Percentiles rank a stretch among this genome's conserved stretches.
Evolutionary conservation across 2,797 vertebrate species (phyloP).

Genomic region (Adelosebastes latens): DNA sequence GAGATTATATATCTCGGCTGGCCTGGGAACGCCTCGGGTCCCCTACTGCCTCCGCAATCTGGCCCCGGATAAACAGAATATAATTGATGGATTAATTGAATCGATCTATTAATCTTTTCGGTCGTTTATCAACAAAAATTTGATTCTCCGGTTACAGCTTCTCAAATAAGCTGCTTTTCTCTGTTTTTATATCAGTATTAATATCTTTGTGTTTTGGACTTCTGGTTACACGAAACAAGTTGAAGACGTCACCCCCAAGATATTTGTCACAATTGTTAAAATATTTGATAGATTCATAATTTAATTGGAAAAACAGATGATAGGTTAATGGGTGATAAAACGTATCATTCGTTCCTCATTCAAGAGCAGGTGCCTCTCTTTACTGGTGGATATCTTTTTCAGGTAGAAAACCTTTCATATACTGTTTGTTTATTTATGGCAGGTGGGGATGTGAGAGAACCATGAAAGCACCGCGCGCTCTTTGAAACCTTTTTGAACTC

Average conservation of each 20-base stretch:
- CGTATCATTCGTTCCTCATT: background rate
- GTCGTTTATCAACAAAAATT: accelerated
- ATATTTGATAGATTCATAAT: background rate
- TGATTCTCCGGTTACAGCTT: background rate
- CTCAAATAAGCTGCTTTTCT: background rate
- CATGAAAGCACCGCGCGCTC: conserved; percentile 45
- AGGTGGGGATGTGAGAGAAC: conserved; percentile 13
- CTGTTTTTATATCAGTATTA: background rate
- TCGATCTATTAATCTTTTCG: background rate
- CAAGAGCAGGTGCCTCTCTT: conserved; percentile 9
- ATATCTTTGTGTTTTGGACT: too few species aligned
- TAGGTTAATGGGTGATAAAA: background rate
- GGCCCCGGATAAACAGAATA: too few species aligned
- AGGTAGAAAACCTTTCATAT: conserved; percentile 19
- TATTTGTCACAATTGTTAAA: background rate
- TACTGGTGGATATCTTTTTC: background rate
- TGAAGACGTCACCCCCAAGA: background rate
- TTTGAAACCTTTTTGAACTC: conserved; percentile 63
- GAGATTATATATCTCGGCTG: too few species aligned
- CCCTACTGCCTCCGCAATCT: too few species aligned
- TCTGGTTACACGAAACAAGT: background rate
- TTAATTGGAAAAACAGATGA: background rate
- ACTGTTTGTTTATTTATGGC: conserved; percentile 19
- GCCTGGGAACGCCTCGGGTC: too few species aligned
- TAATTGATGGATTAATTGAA: background rate